Percentiles rank a stretch among this genome's conserved stretches.
Evolutionary conservation across 2,888 invertebrate genomes (phyloP).

Genomic region (Oscheius onirici): DNA sequence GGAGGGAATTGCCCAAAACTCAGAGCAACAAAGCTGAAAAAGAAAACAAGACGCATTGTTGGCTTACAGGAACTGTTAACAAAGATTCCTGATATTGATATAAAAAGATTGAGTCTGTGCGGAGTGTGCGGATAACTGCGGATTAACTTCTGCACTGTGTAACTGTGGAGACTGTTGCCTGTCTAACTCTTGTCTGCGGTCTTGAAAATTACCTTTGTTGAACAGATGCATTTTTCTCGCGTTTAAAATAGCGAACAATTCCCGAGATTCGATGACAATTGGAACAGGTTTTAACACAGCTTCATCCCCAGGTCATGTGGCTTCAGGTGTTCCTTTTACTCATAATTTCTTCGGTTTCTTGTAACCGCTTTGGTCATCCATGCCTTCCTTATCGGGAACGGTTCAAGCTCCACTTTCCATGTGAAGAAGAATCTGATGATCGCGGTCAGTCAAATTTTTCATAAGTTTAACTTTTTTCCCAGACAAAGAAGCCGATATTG

Average conservation of each 20-base stretch:
- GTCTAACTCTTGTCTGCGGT: too few species aligned
- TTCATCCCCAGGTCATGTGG: not conserved
- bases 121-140: too few species aligned
- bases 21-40: too few species aligned
- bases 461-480: constrained; percentile 2
- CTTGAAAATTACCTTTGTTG: too few species aligned
- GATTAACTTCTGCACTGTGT: too few species aligned
- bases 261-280: not conserved
- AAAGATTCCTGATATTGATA: too few species aligned
- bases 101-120: too few species aligned
- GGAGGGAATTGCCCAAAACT: too few species aligned
- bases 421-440: constrained; percentile 11
- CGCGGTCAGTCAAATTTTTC: not conserved
- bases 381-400: constrained; percentile 26
- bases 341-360: not conserved
- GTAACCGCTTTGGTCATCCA: constrained; percentile 19
- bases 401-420: constrained; percentile 9
- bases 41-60: too few species aligned
- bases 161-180: too few species aligned
- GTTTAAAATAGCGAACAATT: not conserved
- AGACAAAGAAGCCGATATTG: constrained; percentile 37
- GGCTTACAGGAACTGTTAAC: too few species aligned
- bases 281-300: not conserved
- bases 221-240: too few species aligned
- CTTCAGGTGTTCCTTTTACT: constrained; percentile 2